These are phyloP conservation scores for Phalacrocorax pelagicus DNA, from an alignment of 2,113 vertebrate genomes.

Conservation along the genomic window DNA sequence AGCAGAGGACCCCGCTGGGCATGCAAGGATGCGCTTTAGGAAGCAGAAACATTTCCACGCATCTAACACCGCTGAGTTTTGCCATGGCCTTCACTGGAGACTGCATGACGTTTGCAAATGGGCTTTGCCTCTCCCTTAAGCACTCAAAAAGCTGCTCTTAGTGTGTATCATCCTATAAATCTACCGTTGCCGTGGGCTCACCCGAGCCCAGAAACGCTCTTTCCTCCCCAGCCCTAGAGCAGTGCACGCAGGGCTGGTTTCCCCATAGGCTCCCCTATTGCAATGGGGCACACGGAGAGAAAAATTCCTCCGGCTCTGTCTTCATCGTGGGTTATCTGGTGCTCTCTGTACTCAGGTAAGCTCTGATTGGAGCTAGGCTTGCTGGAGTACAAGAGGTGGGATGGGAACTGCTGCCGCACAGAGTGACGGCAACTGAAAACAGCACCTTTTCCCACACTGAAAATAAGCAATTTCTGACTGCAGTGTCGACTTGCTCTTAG, in stretches of 20 bases:
- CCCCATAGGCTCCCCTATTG: neutral
- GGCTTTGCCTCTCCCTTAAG: neutral
- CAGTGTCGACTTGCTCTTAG: neutral
- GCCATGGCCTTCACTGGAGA: neutral
- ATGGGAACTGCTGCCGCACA: neutral
- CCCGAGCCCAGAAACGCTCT: neutral
- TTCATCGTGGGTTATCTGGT: fast-evolving
- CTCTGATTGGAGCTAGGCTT: fast-evolving
- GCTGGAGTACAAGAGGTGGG: neutral
- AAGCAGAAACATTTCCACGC: neutral
- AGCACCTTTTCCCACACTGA: neutral
- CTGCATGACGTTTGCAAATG: neutral
- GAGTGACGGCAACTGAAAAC: fast-evolving
- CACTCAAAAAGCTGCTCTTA: neutral
- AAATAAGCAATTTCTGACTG: neutral
- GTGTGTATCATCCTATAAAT: neutral
- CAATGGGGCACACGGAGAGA: fast-evolving
- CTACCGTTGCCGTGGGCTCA: fast-evolving
- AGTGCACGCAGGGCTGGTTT: fast-evolving
- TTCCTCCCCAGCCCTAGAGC: no score
- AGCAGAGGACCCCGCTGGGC: neutral
- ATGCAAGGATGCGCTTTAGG: neutral
- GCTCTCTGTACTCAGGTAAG: no score
- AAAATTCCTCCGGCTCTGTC: neutral
- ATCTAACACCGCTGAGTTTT: neutral